Evolutionary conservation across 2,888 invertebrate genomes (phyloP), one percentile per base, ranked within the genome.

Genomic region (Hypselothyrea guttata): DNA sequence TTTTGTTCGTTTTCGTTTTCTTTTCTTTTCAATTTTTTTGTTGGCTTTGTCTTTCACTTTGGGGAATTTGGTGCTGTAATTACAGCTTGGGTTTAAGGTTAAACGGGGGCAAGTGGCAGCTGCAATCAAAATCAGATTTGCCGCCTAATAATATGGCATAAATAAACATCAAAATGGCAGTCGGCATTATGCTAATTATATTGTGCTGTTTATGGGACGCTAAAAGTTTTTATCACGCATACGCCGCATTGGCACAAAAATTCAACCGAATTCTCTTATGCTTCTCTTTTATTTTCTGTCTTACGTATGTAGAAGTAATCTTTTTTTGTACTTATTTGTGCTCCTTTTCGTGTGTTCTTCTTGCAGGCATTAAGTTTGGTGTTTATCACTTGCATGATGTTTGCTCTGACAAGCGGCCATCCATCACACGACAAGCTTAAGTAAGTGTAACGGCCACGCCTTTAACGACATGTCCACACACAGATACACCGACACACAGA

Each of bases 391-490:
- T 70, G 85, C 60, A 74, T 88, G 77, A 72, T 88, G 73, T 62
- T 88, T 60, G 83, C 77, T 11, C 62, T 88, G 68, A 79, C 84
- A 40, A 71, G 71, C 59, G 88, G 86, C 38, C 78, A 85, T 74
- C 89, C 89, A 60, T 81, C 88, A 58, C 86, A 88, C 66, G 89
- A 89, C 40, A 88, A 86, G 68, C 82, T 88, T 33, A 89, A 89
- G 89, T 88, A 82, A 87, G 86, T 76, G 57, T 45, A 46, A 47
- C 11, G 47, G 34, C 40, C 74, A 60, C 77, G 74, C 81, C 60
- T 65, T 67, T 72, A 47, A 70, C 59, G 54, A 60, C 56, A 59
- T 53, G n/a, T 57, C 34, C 53, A 46, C 18, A 44, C 37, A 42
- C 40, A 33, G 15, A 30, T 33, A 31, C 7, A 7, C 28, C 7